Evolutionary conservation across 1,140 invertebrate genomes (phyloP).

Genomic region (Panagrolaimus sp.): DNA sequence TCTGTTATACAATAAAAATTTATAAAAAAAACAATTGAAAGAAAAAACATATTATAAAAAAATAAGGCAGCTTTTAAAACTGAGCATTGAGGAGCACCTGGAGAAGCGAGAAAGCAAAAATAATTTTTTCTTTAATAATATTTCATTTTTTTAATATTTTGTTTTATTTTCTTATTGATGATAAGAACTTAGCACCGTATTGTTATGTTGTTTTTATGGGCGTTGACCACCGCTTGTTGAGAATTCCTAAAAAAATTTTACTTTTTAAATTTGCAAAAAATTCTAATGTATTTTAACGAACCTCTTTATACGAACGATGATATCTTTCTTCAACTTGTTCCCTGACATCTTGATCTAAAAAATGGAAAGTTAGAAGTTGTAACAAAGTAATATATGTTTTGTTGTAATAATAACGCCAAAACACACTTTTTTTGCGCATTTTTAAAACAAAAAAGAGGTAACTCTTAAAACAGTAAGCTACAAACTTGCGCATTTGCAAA

Average conservation of each 20-base stretch:
- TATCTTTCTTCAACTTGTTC: constrained; percentile 40
- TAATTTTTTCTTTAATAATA: no score
- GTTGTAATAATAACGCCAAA: constrained; percentile 9
- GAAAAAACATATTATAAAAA: no score
- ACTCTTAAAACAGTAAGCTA: background rate
- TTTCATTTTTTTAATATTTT: no score
- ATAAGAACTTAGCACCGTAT: constrained; percentile 1
- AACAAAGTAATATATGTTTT: background rate
- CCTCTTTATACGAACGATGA: constrained; percentile 42
- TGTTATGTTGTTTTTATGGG: background rate
- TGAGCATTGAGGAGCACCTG: no score
- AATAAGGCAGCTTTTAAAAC: no score
- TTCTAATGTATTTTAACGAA: constrained; percentile 11
- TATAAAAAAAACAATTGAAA: no score
- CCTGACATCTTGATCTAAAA: constrained; percentile 8
- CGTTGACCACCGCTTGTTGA: constrained; percentile 7
- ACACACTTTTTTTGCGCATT: background rate
- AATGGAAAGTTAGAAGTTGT: constrained; percentile 23
- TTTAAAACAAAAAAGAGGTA: background rate
- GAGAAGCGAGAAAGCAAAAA: no score
- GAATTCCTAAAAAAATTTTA: constrained; percentile 9
- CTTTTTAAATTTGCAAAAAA: background rate
- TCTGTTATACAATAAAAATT: no score
- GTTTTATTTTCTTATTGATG: no score
- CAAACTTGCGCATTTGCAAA: constrained; percentile 13